Percentiles rank a stretch among this genome's conserved stretches.
Conservation (phyloP, 92 coral and sea anemone genomes). For the Palythoa grandis region DNA sequence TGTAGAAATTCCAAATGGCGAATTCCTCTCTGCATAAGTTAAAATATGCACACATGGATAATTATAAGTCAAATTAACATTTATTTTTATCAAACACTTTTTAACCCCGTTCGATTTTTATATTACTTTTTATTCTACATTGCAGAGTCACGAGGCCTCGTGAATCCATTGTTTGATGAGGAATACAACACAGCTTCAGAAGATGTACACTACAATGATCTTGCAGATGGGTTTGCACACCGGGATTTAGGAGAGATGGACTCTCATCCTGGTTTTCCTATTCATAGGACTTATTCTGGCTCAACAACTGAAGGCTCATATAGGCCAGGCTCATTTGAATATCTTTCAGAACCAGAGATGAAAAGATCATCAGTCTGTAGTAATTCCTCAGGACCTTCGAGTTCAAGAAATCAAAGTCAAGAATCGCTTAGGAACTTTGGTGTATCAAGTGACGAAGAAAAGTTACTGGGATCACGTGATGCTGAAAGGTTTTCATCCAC, state of each 20-base stretch:
- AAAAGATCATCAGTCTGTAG: conserved; percentile 37
- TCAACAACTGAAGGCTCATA: conserved; percentile 44
- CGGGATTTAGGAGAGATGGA: conserved; percentile 12
- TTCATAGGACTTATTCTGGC: conserved; percentile 42
- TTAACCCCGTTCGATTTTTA: too few species aligned
- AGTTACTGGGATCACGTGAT: not conserved
- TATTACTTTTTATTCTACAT: not conserved
- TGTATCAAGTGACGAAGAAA: conserved; percentile 7
- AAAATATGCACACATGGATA: too few species aligned
- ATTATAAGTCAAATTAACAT: too few species aligned
- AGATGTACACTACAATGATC: conserved; percentile 22
- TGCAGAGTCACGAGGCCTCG: conserved; percentile 58
- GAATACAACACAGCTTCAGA: conserved; percentile 4
- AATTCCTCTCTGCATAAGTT: too few species aligned
- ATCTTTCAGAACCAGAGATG: conserved; percentile 32
- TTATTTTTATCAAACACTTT: too few species aligned
- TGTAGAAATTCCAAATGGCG: too few species aligned
- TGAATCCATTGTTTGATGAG: conserved; percentile 77
- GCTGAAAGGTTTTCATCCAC: not conserved
- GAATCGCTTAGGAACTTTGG: conserved; percentile 29
- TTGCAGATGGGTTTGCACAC: conserved; percentile 32
- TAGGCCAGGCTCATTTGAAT: conserved; percentile 39
- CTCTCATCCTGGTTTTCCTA: conserved; percentile 24
- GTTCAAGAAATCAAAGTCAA: conserved; percentile 43
- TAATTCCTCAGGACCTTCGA: conserved; percentile 35